Evolutionary conservation across 2,888 invertebrate genomes (phyloP), one percentile per base, ranked within the genome.

Genomic region (Drosophila barbarae): DNA sequence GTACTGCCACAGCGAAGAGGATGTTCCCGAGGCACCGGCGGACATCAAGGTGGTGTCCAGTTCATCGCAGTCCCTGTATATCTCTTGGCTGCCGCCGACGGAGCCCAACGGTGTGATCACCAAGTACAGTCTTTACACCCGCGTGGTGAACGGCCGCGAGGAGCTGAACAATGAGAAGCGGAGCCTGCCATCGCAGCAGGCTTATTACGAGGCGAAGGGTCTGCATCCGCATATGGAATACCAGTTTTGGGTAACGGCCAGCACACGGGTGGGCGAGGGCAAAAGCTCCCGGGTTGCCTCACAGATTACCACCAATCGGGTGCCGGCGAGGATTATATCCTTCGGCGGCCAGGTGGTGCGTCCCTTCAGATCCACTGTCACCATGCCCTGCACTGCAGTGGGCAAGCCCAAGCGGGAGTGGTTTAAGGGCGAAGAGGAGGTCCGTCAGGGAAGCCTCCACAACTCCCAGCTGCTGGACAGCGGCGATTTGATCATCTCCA

Each of bases 21-120:
- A 95, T 89, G 95, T 94, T 47, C 95, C 96, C 10, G 95, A 94
- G 61, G 92, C 93, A 41, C 96, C 96, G 1, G 92, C 93, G 5
- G 94, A 94, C 78, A 93, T 96, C 71, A 96, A 95, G 89, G 95
- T 94, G 5, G 93, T 94, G 47, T 93, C 94, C 13, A 93, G 93
- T 76, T 93, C 94, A 3, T 91, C 93, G 2, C 93, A 94, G 84
- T 93, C 94, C 2, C 90, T 96, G 3, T 91, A 94, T 72, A 92
- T 96, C 15, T 94, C 95, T 1, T 96, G 96, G 96, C 89, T 94
- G 69, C 92, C 93, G 5, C 95, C 96, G 0, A 85, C 90, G 6
- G 93, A 94, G 71, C 93, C 94, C 0, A 96, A 96, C 86, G 96
- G 96, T 10, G 89, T 93, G 61, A 92, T 96, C 53, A 93, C 93